Conservation (phyloP, 1,140 invertebrate genomes). For the Gonioctena quinquepunctata region DNA sequence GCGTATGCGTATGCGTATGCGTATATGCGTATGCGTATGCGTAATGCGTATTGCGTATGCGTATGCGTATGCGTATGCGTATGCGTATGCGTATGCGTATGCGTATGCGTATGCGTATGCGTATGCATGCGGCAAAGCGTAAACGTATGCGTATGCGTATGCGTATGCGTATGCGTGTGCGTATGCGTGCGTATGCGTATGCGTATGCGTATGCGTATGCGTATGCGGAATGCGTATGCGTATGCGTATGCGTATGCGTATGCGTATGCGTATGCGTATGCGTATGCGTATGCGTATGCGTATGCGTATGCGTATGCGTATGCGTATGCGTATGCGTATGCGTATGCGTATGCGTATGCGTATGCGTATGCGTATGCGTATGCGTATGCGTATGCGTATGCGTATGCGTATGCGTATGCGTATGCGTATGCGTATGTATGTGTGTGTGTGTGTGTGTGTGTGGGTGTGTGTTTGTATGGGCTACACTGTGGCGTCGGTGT, state of each 20-base stretch:
- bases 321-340: background rate
- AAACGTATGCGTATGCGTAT: background rate
- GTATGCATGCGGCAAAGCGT: background rate
- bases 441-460: too few species aligned
- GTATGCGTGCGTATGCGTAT: background rate
- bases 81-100: background rate
- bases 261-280: background rate
- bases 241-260: background rate
- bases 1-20: background rate
- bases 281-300: background rate
- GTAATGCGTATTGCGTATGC: too few species aligned
- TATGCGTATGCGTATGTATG: background rate
- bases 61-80: background rate
- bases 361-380: background rate
- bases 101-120: background rate
- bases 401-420: background rate
- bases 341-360: conserved; percentile 1
- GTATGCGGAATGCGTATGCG: background rate
- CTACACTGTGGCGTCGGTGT: too few species aligned
- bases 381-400: conserved; percentile 4
- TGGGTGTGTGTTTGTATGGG: too few species aligned
- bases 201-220: background rate
- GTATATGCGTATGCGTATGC: background rate
- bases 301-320: conserved; percentile 3
- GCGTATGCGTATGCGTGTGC: background rate